Evolutionary conservation across 2,113 vertebrate genomes (phyloP).

Genomic region (Chionis minor): DNA sequence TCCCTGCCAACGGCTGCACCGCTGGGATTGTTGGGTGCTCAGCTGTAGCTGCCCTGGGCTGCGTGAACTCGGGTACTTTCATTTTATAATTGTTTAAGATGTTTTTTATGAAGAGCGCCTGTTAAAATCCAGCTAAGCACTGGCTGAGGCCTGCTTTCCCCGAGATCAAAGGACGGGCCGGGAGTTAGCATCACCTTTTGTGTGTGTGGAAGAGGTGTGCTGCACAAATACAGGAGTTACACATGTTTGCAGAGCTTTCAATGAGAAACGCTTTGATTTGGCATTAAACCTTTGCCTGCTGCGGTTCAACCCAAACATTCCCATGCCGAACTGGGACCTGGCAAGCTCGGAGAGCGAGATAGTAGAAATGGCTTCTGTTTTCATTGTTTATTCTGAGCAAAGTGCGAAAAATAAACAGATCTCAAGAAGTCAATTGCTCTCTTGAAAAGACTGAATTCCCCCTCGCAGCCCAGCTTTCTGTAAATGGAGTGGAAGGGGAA

Average conservation of each 20-base stretch:
- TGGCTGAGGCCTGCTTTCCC: background rate
- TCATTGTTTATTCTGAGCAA: background rate
- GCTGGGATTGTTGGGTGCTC: background rate
- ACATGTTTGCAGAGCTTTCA: background rate
- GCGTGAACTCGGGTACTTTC: background rate
- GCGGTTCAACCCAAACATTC: background rate
- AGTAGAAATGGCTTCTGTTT: background rate
- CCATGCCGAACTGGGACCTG: background rate
- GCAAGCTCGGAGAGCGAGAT: background rate
- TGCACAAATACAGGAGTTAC: background rate
- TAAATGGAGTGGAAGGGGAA: background rate
- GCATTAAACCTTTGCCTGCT: background rate
- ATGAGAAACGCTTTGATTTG: background rate
- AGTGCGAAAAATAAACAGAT: background rate
- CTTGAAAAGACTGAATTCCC: background rate
- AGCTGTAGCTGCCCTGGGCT: background rate
- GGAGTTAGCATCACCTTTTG: background rate
- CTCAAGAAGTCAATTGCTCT: background rate
- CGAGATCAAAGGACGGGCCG: background rate
- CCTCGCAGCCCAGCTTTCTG: background rate
- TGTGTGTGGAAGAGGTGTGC: background rate
- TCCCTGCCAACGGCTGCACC: background rate
- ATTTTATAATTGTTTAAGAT: background rate
- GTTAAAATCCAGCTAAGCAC: background rate
- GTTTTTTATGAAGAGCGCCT: background rate